Evolutionary conservation across 2,888 invertebrate species (phyloP), one percentile per base, ranked within the genome.

Genomic region (Epinotia bilunana): DNA sequence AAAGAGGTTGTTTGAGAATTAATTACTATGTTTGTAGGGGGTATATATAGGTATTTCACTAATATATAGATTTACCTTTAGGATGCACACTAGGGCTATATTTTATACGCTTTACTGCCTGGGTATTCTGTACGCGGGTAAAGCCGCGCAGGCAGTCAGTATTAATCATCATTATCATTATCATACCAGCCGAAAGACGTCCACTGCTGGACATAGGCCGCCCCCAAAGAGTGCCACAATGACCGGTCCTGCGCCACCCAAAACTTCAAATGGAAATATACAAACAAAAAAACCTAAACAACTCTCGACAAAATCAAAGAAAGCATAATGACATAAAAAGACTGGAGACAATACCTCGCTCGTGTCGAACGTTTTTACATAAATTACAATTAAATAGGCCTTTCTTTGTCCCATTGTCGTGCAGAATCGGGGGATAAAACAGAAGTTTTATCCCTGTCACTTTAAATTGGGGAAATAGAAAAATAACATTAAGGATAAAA

Each of bases 341-440:
- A 9, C 9, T 1, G 9, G 39, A 43, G 6, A 72, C 23, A 57
- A 62, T 43, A 57, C 55, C 68, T 12, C 49, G 43, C n/a, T 53
- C 53, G 57, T 49, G 72, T 62, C 9, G 46, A 20, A 58, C 70
- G 70, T 74, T 74, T 74, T 74, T 74, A 74, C 74, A 70, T 74
- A 74, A 74, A 74, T 74, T 74, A 74, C 43, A 23, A 23, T 61
- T 43, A 76, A 76, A 76, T n/a, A 76, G 67, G 76, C 72, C 75
- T 61, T 18, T 58, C 67, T 74, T 74, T 74, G 74, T 53, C 20
- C 64, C 63, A 74, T 74, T 74, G 74, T 74, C 39, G 70, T 70
- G 70, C 69, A 49, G 64, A 74, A 64, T 64, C n/a, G 20, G 18
- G 33, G 23, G 20, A 58, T 53, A 43, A 62, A 62, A 55, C 62